Evolutionary conservation across 2,797 vertebrate genomes (phyloP).

Genomic region (Phoebastria nigripes): DNA sequence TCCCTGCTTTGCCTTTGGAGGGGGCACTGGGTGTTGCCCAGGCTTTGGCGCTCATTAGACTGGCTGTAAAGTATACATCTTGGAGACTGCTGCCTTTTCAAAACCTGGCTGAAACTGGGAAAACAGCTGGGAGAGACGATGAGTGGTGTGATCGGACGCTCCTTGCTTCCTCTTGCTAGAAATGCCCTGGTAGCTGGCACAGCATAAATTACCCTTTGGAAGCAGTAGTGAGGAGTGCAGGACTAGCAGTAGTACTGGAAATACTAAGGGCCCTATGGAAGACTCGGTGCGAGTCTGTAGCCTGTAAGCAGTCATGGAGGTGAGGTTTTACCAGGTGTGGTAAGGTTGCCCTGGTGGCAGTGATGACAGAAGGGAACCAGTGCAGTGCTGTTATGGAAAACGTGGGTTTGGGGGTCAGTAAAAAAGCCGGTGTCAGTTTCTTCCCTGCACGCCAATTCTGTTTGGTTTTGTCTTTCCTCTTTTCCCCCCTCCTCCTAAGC

Average conservation of each 20-base stretch:
- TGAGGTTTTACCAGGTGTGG: background rate
- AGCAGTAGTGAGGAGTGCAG: background rate
- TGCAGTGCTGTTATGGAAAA: background rate
- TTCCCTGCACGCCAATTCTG: rapidly evolving
- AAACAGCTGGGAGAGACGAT: background rate
- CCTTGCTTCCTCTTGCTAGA: background rate
- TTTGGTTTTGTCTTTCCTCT: background rate
- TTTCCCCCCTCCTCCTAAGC: background rate
- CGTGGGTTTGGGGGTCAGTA: rapidly evolving
- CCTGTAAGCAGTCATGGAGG: background rate
- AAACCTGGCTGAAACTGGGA: background rate
- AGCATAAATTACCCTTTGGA: background rate
- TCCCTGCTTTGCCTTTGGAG: background rate
- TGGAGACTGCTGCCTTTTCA: background rate
- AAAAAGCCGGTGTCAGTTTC: background rate
- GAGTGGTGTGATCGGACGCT: rapidly evolving
- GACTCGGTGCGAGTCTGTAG: rapidly evolving
- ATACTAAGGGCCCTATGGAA: background rate
- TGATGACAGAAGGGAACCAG: background rate
- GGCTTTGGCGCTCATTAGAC: background rate
- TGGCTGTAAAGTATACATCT: background rate
- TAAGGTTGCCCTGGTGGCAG: background rate
- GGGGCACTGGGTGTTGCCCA: background rate
- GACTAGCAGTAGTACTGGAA: background rate
- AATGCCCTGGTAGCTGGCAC: background rate